Evolutionary conservation across 2,888 invertebrate genomes (phyloP), one percentile per base, ranked within the genome.

Genomic region (Prosapia bicincta): DNA sequence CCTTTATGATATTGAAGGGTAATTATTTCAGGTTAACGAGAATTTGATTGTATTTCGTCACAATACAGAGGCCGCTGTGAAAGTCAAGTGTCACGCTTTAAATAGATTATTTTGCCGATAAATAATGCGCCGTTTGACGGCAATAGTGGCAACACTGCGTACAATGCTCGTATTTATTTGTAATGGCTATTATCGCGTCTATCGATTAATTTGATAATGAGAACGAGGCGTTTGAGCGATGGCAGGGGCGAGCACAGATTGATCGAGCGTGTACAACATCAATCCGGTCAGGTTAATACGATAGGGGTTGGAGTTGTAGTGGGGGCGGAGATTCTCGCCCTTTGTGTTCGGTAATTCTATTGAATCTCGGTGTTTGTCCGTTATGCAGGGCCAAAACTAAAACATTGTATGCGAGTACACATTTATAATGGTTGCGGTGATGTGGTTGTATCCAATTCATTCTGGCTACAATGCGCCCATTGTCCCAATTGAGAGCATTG

Each of bases 401-500:
- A 72, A 72, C 72, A 72, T 72, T 72, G 72, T 72, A 72, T 66
- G 65, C 72, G 30, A 66, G 66, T 66, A 72, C 66, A 66, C 72
- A 66, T 66, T 72, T 72, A 72, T 72, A 72, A 72, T 72, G 72
- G 72, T 66, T 30, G 72, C 30, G 28, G 72, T 72, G 72, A 66
- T 32, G 72, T 32, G 72, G 72, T 72, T 72, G 72, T 72, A 72
- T 72, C 72, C 72, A 72, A 72, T 72, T 72, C 72, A 72, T 72
- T 65, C 65, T 9, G n/a, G 7, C 72, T 66, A 72, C 72, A 72
- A 72, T 72, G 72, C 72, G 20, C 23, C 72, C 72, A 72, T 72
- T 72, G 72, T 72, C 72, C 72, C 72, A 66, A 72, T 72, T 72
- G 72, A 72, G 66, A 28, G 66, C 72, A 72, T 72, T 72, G 72